Base-by-base conservation (phyloP, 2,797 vertebrate species). In the Lithobates sylvaticus region DNA sequence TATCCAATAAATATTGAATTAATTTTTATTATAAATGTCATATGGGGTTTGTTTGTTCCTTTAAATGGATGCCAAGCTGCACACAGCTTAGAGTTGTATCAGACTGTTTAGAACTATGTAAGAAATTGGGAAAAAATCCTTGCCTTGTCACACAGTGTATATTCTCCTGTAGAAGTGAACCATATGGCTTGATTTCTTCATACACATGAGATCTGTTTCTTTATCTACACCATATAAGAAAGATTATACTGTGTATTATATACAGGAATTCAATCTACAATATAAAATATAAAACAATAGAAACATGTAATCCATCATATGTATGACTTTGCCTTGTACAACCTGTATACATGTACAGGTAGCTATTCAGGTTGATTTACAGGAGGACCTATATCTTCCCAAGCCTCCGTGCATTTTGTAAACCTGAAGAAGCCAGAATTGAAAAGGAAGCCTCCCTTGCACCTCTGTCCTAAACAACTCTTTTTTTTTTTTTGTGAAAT, bases 1-100 rank as follows among this genome's bases (percentile, higher is more conserved):
- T 64, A 50, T 78, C 76, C 70, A 78, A 74, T 36, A 69, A 74
- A 85, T 85, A 85, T 79, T 85, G 74, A 79, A 79, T 85, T 79
- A 26, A 74, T 85, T 85, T 78, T 79, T 67, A 36, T 67, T 73
- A 74, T 85, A 79, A 71, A 79, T 79, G 65, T 85, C 84, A 85
- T 85, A 79, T 85, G 84, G 76, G 34, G 29, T 72, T 73, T 65
- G 76, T 70, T 85, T 81, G 54, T 79, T 85, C 58, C 70, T 85
- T 85, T 79, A 79, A 74, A 44, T 67, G 36, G 26, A 72, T 79
- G 84, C 84, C 84, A 85, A 85, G 42, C 69, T 74, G 34, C 34
- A 74, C 26, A 73, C 54, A 84, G 18, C 47, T 58, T 65, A 73
- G 76, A 32, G 79, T 34, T 65, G 44, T 79, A 73, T 73, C 78